A percentile compares a stretch with the other conserved stretches of the same genome.
Conservation (phyloP, 2,797 vertebrate genomes). For the Acrossocheilus wenchowensis region DNA sequence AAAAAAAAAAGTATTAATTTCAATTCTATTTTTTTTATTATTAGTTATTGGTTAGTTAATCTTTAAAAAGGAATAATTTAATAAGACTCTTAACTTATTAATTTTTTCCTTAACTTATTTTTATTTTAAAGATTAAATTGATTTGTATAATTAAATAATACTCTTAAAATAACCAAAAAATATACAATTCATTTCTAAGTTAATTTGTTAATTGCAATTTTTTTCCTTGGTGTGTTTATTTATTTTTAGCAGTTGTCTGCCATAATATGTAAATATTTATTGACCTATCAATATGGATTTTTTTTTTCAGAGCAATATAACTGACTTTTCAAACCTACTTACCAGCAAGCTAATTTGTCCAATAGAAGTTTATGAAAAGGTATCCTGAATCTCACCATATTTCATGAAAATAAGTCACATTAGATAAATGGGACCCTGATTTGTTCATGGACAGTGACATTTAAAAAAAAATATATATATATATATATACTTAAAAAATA, state of each 20-base stretch:
- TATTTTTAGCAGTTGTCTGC: neutral
- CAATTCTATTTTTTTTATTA: constrained; percentile 48
- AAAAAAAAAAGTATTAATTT: neutral
- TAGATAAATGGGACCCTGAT: neutral
- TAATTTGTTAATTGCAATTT: neutral
- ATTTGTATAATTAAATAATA: neutral
- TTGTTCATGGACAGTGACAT: neutral
- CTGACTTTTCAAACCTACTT: neutral
- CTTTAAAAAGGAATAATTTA: neutral
- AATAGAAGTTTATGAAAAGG: neutral
- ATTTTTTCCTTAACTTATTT: neutral
- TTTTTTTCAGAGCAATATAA: neutral
- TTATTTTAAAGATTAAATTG: neutral
- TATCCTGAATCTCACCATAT: neutral
- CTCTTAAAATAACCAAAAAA: neutral
- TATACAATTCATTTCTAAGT: neutral
- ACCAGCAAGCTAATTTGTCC: neutral
- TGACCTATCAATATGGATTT: neutral
- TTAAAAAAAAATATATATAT: too few relatives aligned
- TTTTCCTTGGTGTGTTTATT: neutral
- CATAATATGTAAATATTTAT: neutral
- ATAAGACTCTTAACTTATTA: neutral
- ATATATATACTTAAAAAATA: too few relatives aligned
- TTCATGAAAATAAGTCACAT: neutral
- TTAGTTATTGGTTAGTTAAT: neutral